Evolutionary conservation across 2,888 invertebrate genomes (phyloP), one percentile per base, ranked within the genome.

Genomic region (Idaea straminata): DNA sequence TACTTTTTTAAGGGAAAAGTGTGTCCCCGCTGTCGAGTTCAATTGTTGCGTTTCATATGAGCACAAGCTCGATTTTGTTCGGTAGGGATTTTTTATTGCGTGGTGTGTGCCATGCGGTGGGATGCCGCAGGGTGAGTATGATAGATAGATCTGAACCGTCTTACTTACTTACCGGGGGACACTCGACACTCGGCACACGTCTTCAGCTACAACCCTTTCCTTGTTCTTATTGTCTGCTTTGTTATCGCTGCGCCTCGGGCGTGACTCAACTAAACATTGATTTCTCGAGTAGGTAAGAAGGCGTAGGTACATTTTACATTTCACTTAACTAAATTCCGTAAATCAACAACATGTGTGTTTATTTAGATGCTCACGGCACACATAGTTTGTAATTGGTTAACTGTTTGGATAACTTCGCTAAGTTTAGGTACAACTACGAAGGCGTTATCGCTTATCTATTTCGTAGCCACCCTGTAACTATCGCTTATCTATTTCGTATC

Each of bases 41-140:
- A 92, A 92, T 92, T 92, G 92, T 92, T 92, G 92, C 92, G 92
- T 91, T 90, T 91, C 91, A 86, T 91, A 91, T 91, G 92, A 89
- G 92, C 92, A 92, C 92, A 91, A 91, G 91, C 87, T 87, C 81
- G 82, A 86, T 87, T 91, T 91, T 87, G 88, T 87, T 77, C 76
- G 80, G 85, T 84, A 87, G 89, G 89, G 87, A 88, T 89, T 92
- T 92, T 92, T 92, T 92, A 89, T 88, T 74, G 81, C 82, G 80
- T 84, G 87, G 88, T 88, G 87, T 87, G 90, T 86, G 91, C 85
- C 85, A 79, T 74, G 79, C 76, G 75, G 80, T 73, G 76, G 73
- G 74, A 73, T 68, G 75, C 66, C 69, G 73, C 71, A 69, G 71
- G 73, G 78, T 71, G 74, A 76, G 72, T 62, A 71, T 80, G 81